Percentiles rank a stretch among this genome's conserved stretches.
These are phyloP conservation scores for Bucorvus abyssinicus DNA, from an alignment of 2,797 vertebrate genomes.

Conservation along the genomic window DNA sequence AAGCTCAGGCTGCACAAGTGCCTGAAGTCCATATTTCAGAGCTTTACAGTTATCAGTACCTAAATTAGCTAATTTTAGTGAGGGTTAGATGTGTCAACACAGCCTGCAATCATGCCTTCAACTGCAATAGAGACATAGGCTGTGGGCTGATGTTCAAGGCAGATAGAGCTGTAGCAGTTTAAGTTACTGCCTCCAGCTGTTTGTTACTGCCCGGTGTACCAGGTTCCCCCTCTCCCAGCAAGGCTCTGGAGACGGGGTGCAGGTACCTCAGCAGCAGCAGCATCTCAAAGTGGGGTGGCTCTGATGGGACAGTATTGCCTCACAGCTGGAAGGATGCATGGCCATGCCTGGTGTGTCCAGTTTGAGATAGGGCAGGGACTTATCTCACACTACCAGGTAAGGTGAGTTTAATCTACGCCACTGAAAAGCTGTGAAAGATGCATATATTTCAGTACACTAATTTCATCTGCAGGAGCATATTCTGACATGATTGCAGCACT, in stretches of 20 bases:
- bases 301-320: not conserved
- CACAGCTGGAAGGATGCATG: not conserved
- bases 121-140: not conserved
- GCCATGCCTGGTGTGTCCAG: not conserved
- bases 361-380: not conserved
- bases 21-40: not conserved
- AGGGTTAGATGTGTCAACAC: not conserved
- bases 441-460: not conserved
- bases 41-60: not conserved
- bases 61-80: not conserved
- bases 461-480: not conserved
- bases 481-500: not conserved
- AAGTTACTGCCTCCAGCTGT: not conserved
- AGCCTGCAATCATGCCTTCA: not conserved
- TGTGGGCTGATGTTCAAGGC: not conserved
- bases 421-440: not conserved
- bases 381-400: not conserved
- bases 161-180: not conserved
- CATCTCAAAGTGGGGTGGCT: not conserved
- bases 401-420: not conserved
- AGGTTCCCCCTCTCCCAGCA: not conserved
- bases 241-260: not conserved
- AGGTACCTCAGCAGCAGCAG: not conserved
- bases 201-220: fast-evolving
- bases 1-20: not conserved